Evolutionary conservation across 2,888 invertebrate genomes (phyloP), one percentile per base, ranked within the genome.

Genomic region (Schizotus pectinicornis): DNA sequence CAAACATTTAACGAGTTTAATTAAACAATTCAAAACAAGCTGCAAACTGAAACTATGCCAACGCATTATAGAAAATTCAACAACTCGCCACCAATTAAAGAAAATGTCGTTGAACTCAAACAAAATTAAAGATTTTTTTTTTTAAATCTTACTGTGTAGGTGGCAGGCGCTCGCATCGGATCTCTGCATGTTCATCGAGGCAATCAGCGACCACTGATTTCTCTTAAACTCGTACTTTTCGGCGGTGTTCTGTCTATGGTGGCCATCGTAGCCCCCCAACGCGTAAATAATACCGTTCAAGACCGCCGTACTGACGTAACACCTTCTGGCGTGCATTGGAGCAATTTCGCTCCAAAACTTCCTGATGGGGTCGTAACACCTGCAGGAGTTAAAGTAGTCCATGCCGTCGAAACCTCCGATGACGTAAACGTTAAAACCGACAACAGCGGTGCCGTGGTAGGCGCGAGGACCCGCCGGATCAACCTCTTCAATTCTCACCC

Each of bases 81-180:
- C 22, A 22, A 22, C 5, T 22, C 2, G 2, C 22, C 2, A 3
- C 22, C 22, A 22, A 22, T 22, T 22, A 22, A 22, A 22, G 22
- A 22, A 22, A 22, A n/a, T n/a, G n/a, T 13, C 38, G 5, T 13
- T 38, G 14, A 9, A 38, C 38, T 9, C 12, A 9, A 13, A 7
- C 7, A 38, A 11, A 13, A 12, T n/a, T n/a, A n/a, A n/a, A n/a
- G n/a, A n/a, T n/a, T n/a, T 8, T 30, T n/a, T 7, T 43, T 43
- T 1, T 47, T 45, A 11, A 43, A 46, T 56, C 69, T 71, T 74
- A 86, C 92, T 91, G 62, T 92, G 88, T 31, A 94, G 80, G 0
- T 90, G 86, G n/a, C 95, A 92, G 2, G 95, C 93, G 75, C 92
- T 92, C 0, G 95, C 95, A 75, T 97, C 96, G 13, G 95, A 95